Percentiles rank a stretch among this genome's conserved stretches.
These are phyloP conservation scores for Andrena dorsata DNA, from an alignment of 2,888 invertebrate species.

Conservation along the genomic window DNA sequence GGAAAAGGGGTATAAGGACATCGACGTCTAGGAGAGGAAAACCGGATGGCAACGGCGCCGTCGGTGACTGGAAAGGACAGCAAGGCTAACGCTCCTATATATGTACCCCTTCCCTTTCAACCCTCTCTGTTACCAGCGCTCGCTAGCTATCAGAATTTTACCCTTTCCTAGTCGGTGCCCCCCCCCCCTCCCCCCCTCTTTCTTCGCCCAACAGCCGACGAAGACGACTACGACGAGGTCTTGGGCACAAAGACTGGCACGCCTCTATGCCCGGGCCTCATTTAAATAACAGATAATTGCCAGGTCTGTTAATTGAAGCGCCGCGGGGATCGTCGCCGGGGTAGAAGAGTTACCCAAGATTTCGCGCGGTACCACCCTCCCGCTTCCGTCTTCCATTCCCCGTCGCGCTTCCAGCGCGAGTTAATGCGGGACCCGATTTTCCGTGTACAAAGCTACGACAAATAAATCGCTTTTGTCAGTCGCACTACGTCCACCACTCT, in stretches of 20 bases:
- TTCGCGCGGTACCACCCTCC: slow-evolving; percentile 67
- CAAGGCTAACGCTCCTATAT: slow-evolving; percentile 24
- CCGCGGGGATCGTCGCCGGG: slow-evolving; percentile 74
- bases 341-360: slow-evolving; percentile 78
- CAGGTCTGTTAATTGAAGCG: slow-evolving; percentile 82
- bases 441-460: slow-evolving; percentile 56
- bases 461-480: slow-evolving; percentile 67
- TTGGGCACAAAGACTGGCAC: slow-evolving; percentile 72
- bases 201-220: slow-evolving; percentile 62
- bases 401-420: slow-evolving; percentile 36
- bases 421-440: slow-evolving; percentile 65
- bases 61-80: slow-evolving; percentile 27
- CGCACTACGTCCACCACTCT: slow-evolving; percentile 19
- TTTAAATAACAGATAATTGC: slow-evolving; percentile 83
- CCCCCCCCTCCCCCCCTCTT: slow-evolving; percentile 16
- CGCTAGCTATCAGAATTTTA: slow-evolving; percentile 69
- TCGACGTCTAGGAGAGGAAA: slow-evolving; percentile 37
- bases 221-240: slow-evolving; percentile 32
- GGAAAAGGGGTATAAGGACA: slow-evolving; percentile 48
- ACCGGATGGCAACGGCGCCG: slow-evolving; percentile 14
- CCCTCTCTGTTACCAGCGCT: slow-evolving; percentile 26
- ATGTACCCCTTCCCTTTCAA: not conserved
- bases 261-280: slow-evolving; percentile 74
- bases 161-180: slow-evolving; percentile 37
- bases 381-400: slow-evolving; percentile 35